Conservation (phyloP, 2,888 invertebrate species). For the Pardosa pseudoannulata region DNA sequence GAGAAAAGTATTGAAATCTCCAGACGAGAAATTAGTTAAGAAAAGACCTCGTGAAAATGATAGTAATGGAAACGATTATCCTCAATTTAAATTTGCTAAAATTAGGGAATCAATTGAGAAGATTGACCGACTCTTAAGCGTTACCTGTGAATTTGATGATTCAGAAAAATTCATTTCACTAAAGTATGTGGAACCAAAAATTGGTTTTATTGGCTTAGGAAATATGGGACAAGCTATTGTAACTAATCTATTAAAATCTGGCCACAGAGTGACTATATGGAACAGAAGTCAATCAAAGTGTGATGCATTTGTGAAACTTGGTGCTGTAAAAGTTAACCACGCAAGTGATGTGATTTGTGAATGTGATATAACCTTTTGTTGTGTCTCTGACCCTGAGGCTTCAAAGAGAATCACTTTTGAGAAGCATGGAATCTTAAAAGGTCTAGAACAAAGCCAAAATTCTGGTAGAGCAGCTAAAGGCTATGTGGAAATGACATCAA, state of each 20-base stretch:
- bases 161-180: too few species aligned
- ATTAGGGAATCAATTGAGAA: too few species aligned
- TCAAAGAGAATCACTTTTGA: slow-evolving; percentile 96
- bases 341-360: slow-evolving; percentile 94
- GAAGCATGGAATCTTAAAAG: slow-evolving; percentile 93
- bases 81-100: too few species aligned
- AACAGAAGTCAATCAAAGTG: slow-evolving; percentile 94
- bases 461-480: slow-evolving; percentile 83
- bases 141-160: too few species aligned
- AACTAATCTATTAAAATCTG: slow-evolving; percentile 94
- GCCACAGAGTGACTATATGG: slow-evolving; percentile 93
- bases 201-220: slow-evolving; percentile 94
- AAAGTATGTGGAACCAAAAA: too few species aligned
- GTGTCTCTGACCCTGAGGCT: slow-evolving; percentile 94
- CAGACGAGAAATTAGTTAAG: not conserved
- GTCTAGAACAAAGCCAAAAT: slow-evolving; percentile 79
- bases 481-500: slow-evolving; percentile 97
- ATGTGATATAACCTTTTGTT: slow-evolving; percentile 96
- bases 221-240: slow-evolving; percentile 97
- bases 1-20: not conserved
- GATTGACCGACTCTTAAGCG: too few species aligned
- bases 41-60: too few species aligned
- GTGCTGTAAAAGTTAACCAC: slow-evolving; percentile 83
- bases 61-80: too few species aligned
- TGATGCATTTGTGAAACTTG: slow-evolving; percentile 89